Conservation (phyloP, 2,888 invertebrate genomes). For the Eupithecia subumbrata region DNA sequence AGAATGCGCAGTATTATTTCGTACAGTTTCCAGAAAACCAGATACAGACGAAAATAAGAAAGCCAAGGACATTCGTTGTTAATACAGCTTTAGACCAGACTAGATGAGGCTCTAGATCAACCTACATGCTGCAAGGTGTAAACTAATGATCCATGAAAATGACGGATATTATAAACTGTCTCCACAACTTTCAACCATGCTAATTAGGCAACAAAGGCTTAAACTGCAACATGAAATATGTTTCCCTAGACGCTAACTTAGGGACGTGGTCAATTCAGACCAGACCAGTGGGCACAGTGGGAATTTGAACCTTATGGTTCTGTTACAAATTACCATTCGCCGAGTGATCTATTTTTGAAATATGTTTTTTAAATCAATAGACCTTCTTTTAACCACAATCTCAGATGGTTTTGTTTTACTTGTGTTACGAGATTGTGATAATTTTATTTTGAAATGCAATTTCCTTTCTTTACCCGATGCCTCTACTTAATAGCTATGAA, state of each 20-base stretch:
- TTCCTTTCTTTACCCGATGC: no score
- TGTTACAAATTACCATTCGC: background rate
- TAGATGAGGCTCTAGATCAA: background rate
- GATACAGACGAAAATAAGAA: background rate
- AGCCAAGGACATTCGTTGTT: background rate
- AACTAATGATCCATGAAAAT: background rate
- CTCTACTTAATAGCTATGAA: no score
- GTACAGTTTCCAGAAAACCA: background rate
- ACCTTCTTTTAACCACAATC: no score
- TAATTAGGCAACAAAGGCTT: slow-evolving; percentile 47
- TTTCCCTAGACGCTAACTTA: slow-evolving; percentile 10
- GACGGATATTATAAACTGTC: background rate
- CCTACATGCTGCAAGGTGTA: no score
- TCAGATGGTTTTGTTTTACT: no score
- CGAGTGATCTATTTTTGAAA: no score
- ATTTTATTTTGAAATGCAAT: no score
- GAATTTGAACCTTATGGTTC: background rate
- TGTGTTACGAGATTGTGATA: no score
- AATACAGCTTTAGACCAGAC: background rate
- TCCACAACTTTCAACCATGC: background rate
- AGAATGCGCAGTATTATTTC: background rate
- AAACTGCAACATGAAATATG: slow-evolving; percentile 32
- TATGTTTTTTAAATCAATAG: no score
- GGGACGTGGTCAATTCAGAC: slow-evolving; percentile 19
- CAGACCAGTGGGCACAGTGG: background rate